Conservation (phyloP, 2,888 invertebrate species). For the Spatulosminthurus flaviceps region DNA sequence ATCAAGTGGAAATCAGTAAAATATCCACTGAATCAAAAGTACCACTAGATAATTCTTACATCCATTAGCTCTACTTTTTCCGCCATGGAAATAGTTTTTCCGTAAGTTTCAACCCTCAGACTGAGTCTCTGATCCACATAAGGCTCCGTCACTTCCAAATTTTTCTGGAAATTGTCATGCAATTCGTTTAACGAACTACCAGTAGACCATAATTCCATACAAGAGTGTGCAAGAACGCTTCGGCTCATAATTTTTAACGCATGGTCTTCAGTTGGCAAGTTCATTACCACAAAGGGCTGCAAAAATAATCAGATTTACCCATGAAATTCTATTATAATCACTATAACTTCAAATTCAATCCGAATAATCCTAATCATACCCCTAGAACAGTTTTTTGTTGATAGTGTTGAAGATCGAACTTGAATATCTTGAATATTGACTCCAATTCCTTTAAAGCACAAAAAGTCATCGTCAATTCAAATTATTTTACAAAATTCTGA, state of each 20-base stretch:
- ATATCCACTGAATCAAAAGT: constrained; percentile 61
- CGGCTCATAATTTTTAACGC: constrained; percentile 79
- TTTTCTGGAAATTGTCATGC: constrained; percentile 74
- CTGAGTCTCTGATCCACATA: constrained; percentile 78
- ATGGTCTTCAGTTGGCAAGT: constrained; percentile 77
- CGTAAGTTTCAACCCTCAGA: constrained; percentile 88
- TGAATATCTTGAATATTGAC: constrained; percentile 53
- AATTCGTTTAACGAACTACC: constrained; percentile 72
- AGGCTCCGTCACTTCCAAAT: constrained; percentile 69
- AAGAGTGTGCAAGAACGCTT: constrained; percentile 79
- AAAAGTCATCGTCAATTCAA: neutral
- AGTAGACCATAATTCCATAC: constrained; percentile 83
- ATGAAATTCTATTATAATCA: neutral
- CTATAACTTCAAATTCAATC: neutral
- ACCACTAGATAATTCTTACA: no score
- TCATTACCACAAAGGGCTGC: constrained; percentile 86
- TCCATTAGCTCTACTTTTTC: constrained; percentile 89
- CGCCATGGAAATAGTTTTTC: constrained; percentile 80
- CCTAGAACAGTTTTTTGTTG: constrained; percentile 48
- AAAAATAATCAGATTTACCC: no score
- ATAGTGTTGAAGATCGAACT: constrained; percentile 48
- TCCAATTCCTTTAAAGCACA: constrained; percentile 53
- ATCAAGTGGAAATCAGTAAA: neutral
- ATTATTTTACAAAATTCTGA: neutral
- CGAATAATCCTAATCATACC: constrained; percentile 49